Evolutionary conservation across 2,888 invertebrate genomes (phyloP).

Genomic region (Tethea ocularis): DNA sequence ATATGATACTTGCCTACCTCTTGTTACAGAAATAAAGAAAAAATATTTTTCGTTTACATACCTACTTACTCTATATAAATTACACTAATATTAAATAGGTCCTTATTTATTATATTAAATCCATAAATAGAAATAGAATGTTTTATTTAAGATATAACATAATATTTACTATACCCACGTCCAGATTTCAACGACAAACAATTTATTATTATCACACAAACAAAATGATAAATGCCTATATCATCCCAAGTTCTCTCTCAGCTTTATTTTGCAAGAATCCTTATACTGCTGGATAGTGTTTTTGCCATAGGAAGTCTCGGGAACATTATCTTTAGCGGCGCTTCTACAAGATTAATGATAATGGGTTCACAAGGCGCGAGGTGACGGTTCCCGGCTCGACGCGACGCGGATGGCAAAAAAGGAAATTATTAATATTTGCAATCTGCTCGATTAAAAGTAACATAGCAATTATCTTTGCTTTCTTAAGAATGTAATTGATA

Average conservation of each 20-base stretch:
- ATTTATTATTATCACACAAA: slow-evolving; percentile 9
- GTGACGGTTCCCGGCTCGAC: slow-evolving; percentile 52
- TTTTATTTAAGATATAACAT: neutral
- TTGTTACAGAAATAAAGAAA: too few species aligned
- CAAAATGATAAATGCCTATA: slow-evolving; percentile 9
- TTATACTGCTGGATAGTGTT: slow-evolving; percentile 58
- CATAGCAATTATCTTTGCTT: neutral
- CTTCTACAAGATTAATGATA: slow-evolving; percentile 73
- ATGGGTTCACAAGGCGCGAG: slow-evolving; percentile 67
- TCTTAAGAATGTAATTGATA: neutral
- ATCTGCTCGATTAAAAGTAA: slow-evolving; percentile 33
- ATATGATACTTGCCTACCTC: too few species aligned
- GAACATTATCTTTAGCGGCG: slow-evolving; percentile 69
- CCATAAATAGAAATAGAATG: neutral
- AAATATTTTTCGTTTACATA: too few species aligned
- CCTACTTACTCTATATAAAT: too few species aligned
- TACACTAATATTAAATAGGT: too few species aligned
- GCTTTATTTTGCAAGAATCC: slow-evolving; percentile 50
- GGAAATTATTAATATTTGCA: slow-evolving; percentile 61
- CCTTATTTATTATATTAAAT: neutral
- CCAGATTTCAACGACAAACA: slow-evolving; percentile 2
- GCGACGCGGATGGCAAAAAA: slow-evolving; percentile 42
- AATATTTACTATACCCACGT: slow-evolving; percentile 2
- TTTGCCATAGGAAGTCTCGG: slow-evolving; percentile 61
- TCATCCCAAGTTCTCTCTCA: slow-evolving; percentile 24